Evolutionary conservation across 2,888 invertebrate species (phyloP).

Genomic region (Vesta saturnalis): DNA sequence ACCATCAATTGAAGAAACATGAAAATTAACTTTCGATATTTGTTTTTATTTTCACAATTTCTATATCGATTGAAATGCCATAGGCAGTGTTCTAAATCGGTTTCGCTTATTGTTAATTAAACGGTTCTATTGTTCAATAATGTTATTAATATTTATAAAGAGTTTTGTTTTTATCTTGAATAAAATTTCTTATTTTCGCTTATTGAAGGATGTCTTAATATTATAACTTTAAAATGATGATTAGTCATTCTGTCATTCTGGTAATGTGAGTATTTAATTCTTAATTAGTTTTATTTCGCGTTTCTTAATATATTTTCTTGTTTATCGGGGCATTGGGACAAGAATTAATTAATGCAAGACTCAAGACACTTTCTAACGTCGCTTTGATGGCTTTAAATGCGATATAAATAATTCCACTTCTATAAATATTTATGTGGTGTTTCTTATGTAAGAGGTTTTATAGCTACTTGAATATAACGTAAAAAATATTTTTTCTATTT

Average conservation of each 20-base stretch:
- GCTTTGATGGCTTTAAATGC: too few relatives aligned
- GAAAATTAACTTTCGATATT: conserved; percentile 10
- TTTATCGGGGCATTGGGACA: conserved; percentile 10
- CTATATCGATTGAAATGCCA: conserved; percentile 1
- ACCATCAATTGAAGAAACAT: background rate
- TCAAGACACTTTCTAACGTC: background rate
- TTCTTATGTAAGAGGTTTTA: too few relatives aligned
- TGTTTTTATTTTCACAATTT: conserved; percentile 22
- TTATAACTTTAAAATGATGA: background rate
- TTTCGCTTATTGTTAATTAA: background rate
- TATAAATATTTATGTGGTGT: too few relatives aligned
- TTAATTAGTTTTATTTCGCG: conserved; percentile 7
- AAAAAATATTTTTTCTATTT: background rate
- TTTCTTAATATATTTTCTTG: background rate
- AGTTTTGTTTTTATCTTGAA: too few relatives aligned
- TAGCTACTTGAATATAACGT: too few relatives aligned
- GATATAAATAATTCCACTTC: too few relatives aligned
- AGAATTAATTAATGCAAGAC: background rate
- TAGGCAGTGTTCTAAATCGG: conserved; percentile 18
- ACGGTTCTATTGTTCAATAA: background rate
- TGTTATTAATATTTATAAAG: background rate
- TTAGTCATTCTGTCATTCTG: conserved; percentile 8
- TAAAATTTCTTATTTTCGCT: too few relatives aligned
- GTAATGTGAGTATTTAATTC: background rate
- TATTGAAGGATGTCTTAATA: background rate